phyloP scores from a whole-genome alignment of 2,888 invertebrate genomes.

The Melipona beecheii region DNA sequence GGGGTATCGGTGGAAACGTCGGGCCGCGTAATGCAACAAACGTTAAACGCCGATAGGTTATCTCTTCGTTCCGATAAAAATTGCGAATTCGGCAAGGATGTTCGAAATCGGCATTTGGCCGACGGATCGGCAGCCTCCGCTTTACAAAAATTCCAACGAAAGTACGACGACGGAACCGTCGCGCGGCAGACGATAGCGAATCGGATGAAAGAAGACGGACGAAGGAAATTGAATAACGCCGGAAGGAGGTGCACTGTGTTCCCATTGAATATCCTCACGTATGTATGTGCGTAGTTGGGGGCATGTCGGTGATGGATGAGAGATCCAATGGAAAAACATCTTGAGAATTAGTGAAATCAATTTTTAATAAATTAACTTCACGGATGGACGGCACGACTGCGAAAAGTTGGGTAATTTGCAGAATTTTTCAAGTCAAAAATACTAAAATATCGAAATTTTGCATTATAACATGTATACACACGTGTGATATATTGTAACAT shows the following conservation, averaged over 20 bases:
- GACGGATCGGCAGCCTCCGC: not conserved
- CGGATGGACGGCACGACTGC: too few relatives aligned
- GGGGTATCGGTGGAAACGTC: conserved; percentile 65
- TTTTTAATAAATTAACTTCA: not conserved
- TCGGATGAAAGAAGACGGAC: conserved; percentile 3
- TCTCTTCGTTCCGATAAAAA: conserved; percentile 47
- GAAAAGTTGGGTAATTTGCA: too few relatives aligned
- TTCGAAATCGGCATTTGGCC: too few relatives aligned
- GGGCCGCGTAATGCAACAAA: conserved; percentile 63
- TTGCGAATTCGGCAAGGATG: conserved; percentile 46
- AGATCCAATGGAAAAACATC: not conserved
- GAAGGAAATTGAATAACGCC: conserved; percentile 30
- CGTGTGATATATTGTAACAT: too few relatives aligned
- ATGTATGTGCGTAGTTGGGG: not conserved
- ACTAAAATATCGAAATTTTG: too few relatives aligned
- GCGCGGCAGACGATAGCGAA: not conserved
- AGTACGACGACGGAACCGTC: not conserved
- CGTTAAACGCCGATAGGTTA: conserved; percentile 67
- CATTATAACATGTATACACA: too few relatives aligned
- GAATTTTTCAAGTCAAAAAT: too few relatives aligned
- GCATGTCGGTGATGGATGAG: not conserved
- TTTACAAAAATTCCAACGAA: conserved; percentile 2
- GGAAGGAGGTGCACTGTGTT: conserved; percentile 2
- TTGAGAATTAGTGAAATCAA: not conserved
- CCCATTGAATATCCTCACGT: not conserved